Conservation (phyloP, 2,113 vertebrate species). For the Tiliqua scincoides region DNA sequence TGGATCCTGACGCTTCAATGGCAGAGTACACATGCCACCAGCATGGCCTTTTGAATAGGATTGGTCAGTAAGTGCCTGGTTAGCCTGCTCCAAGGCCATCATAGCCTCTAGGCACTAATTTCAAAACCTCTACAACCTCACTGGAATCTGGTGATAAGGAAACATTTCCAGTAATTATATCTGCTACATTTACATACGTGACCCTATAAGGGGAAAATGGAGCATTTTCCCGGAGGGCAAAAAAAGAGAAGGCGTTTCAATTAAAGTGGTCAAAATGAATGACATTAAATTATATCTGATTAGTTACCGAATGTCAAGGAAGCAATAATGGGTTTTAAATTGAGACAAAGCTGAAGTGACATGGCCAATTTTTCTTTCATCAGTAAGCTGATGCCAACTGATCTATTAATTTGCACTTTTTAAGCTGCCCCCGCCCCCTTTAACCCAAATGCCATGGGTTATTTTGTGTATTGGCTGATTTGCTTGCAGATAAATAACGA, state of each 20-base stretch:
- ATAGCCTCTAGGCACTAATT: too few species aligned
- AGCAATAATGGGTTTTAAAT: slow-evolving; percentile 31
- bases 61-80: too few species aligned
- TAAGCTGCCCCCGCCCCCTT: neutral
- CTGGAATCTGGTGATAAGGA: too few species aligned
- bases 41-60: too few species aligned
- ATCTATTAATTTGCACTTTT: neutral
- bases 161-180: neutral
- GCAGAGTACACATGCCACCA: too few species aligned
- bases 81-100: too few species aligned
- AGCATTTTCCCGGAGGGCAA: neutral
- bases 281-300: slow-evolving; percentile 31
- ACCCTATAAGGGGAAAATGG: neutral
- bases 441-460: neutral
- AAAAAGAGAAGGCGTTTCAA: neutral
- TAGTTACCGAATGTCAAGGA: slow-evolving; percentile 8
- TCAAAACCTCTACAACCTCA: too few species aligned
- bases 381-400: neutral
- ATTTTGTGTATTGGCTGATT: slow-evolving; percentile 18
- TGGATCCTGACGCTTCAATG: too few species aligned
- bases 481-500: slow-evolving; percentile 37
- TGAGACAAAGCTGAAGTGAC: neutral
- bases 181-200: neutral
- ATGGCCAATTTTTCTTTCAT: neutral
- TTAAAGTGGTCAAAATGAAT: slow-evolving; percentile 1